Evolutionary conservation across 1,140 invertebrate species (phyloP), one percentile per base, ranked within the genome.

Genomic region (Gonioctena quinquepunctata): DNA sequence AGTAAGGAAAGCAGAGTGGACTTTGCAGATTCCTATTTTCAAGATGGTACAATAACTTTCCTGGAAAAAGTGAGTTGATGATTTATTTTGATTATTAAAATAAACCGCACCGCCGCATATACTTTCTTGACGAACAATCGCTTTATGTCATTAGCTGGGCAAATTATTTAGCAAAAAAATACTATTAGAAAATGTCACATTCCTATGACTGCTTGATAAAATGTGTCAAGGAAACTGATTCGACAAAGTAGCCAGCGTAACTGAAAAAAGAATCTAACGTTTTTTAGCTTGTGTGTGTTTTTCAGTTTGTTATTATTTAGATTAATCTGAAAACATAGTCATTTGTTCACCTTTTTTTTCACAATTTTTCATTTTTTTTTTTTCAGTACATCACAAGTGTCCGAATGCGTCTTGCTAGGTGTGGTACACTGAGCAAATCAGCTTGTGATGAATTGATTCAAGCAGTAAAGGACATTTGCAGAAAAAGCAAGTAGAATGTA

Each of bases 401-500:
- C 11, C 76, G 76, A 68, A 81, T 82, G 79, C 73, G 79, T 76
- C 68, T 81, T n/a, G 79, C 80, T 1, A 81, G 80, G 70, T 77
- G 73, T 61, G 71, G 71, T 4, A 63, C 66, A 13, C 48, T 81
- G 16, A 73, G 70, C 62, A 80, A 79, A 69, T 76, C 76, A 69
- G 77, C 69, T 11, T 80, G 79, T 59, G 79, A 80, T 64, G 79
- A 77, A 3, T 82, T 81, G 8, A 79, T 81, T 19, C 74, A 81
- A 68, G 84, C 80, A 3, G 79, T 85, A 69, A 66, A 23, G 60
- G 67, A 73, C 68, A 22, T 83, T 83, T 76, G 87, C 8, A 13
- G 11, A n/a, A 42, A 42, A 42, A n/a, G 16, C 33, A 13, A 11
- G 16, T 42, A 4, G 8, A 42, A 42, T n/a, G n/a, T 42, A n/a